Conservation (phyloP, 2,797 vertebrate genomes). For the Manis crassicaudata region DNA sequence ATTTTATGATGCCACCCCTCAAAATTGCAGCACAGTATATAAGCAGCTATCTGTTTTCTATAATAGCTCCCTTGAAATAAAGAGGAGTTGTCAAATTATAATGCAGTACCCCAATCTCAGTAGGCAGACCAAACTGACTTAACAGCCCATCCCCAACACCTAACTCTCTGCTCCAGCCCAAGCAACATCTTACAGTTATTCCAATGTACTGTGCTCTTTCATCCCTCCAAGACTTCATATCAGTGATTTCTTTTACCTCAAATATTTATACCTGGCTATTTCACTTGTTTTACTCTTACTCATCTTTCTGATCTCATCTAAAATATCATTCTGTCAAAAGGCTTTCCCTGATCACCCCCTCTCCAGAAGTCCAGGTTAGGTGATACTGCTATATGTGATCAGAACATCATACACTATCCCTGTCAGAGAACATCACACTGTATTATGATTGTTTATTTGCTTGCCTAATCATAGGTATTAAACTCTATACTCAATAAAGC, state of each 20-base stretch:
- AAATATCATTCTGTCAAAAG: constrained; percentile 29
- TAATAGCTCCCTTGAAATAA: neutral
- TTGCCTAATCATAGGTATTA: neutral
- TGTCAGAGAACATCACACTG: neutral
- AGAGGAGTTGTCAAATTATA: neutral
- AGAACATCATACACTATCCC: neutral
- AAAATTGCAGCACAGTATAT: neutral
- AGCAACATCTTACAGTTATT: neutral
- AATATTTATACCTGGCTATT: neutral
- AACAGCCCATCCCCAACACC: neutral
- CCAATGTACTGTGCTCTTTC: neutral
- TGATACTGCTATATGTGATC: neutral
- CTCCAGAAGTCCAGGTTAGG: neutral
- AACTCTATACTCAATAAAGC: neutral
- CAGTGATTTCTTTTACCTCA: neutral
- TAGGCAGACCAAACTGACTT: neutral
- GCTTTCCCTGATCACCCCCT: neutral
- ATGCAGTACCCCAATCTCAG: neutral
- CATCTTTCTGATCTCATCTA: constrained; percentile 19
- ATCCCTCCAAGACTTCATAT: neutral
- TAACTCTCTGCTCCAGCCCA: neutral
- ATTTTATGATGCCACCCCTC: neutral
- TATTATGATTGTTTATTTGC: neutral
- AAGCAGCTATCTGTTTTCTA: constrained; percentile 38
- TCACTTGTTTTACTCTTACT: constrained; percentile 14